Conservation (phyloP, 2,888 invertebrate genomes). For the Chouioia cunea region DNA sequence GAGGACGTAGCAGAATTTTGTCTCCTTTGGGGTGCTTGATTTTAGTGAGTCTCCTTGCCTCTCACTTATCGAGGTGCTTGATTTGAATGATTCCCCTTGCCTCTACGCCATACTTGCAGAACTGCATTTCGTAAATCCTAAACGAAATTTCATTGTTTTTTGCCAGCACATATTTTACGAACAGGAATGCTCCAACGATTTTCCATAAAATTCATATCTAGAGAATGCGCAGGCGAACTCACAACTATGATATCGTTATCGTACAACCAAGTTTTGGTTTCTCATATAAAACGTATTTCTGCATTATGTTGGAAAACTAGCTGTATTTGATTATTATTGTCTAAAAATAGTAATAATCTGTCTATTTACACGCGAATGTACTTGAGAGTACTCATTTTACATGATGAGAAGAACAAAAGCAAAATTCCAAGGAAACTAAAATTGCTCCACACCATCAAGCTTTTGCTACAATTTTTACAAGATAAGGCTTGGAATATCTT, state of each 20-base stretch:
- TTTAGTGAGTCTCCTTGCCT: too few species aligned
- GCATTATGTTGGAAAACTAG: constrained; percentile 16
- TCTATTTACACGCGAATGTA: constrained; percentile 4
- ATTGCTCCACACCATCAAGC: constrained; percentile 17
- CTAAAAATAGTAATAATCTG: constrained; percentile 6
- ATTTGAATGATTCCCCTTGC: too few species aligned
- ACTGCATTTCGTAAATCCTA: background rate
- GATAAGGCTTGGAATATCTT: constrained; percentile 16
- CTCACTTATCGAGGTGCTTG: too few species aligned
- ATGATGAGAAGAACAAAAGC: background rate
- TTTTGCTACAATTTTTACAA: background rate
- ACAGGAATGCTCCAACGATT: constrained; percentile 27
- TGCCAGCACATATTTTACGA: constrained; percentile 22
- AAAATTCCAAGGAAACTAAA: constrained; percentile 13
- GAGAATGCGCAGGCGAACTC: constrained; percentile 14
- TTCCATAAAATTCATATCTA: constrained; percentile 25
- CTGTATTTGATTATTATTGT: background rate
- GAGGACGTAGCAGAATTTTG: too few species aligned
- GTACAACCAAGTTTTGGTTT: background rate
- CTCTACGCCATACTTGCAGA: constrained; percentile 8
- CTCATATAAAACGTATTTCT: background rate
- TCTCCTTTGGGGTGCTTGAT: too few species aligned
- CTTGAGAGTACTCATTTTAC: constrained; percentile 24
- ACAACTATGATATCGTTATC: constrained; percentile 22
- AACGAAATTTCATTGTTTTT: constrained; percentile 19